Evolutionary conservation across 2,113 vertebrate species (phyloP), one percentile per base, ranked within the genome.

Genomic region (Grammomys surdaster): DNA sequence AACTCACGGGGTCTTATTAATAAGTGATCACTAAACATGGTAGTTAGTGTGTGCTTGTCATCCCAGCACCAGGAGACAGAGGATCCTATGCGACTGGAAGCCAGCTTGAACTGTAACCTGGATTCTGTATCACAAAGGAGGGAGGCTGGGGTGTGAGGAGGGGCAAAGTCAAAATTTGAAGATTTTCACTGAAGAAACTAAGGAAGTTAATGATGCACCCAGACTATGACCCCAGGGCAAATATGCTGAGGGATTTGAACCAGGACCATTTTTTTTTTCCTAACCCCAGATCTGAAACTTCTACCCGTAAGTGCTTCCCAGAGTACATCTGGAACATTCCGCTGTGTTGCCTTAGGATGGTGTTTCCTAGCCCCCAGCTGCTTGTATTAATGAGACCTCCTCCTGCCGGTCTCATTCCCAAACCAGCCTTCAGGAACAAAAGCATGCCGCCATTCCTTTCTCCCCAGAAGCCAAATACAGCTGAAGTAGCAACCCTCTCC

Each of bases 381-480:
- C 76, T 46, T 40, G 11, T 12, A 26, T 51, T 65, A 46, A 11
- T 31, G 7, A 0, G 6, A 3, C 14, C 16, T 56, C 14, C 20
- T 56, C 20, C 72, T 10, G 1, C 12, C 22, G 5, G 56, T 31
- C 22, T 43, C 7, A 40, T 3, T 84, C n/a, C 40, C 63, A 51
- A 81, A 13, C 43, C 56, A 75, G 26, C 12, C 24, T 12, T 33
- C 1, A 14, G 58, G 48, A 60, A 46, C 5, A n/a, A 43, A 12
- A 46, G 20, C 7, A 3, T 33, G 13, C 3, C 3, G 12, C 2
- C 1, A 26, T 69, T 51, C 40, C 28, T 0, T 0, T 22, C 43
- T 10, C 56, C 90, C 77, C 65, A 9, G 22, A 82, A 77, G 26
- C 17, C 1, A 12, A 24, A n/a, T 13, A 6, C 88, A 7, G 19